Percentiles rank a stretch among this genome's conserved stretches.
Conservation (phyloP, 2,113 vertebrate genomes). For the Glareola pratincola region DNA sequence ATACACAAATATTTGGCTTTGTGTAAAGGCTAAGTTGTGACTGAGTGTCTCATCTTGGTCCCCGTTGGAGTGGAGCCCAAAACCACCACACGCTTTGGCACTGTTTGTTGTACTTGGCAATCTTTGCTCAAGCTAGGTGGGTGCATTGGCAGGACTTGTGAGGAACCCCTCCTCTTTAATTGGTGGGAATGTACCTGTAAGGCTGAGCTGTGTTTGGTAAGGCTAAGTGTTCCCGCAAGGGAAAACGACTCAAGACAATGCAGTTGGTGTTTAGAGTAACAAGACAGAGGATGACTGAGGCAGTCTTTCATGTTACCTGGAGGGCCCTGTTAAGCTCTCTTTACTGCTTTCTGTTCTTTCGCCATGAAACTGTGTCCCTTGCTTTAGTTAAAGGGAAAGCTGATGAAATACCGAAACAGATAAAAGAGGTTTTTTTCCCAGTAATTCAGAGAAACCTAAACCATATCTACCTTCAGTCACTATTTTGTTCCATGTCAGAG, state of each 20-base stretch:
- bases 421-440: neutral
- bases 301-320: slow-evolving; percentile 60
- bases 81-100: slow-evolving; percentile 64
- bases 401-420: neutral
- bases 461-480: neutral
- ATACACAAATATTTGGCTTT: slow-evolving; percentile 47
- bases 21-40: slow-evolving; percentile 49
- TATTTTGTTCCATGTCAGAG: neutral
- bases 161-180: slow-evolving; percentile 72
- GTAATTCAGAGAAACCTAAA: neutral
- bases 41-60: slow-evolving; percentile 60
- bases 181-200: slow-evolving; percentile 66
- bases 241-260: slow-evolving; percentile 63
- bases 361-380: slow-evolving; percentile 23
- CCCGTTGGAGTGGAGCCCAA: slow-evolving; percentile 22
- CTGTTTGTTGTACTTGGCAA: slow-evolving; percentile 61
- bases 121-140: slow-evolving; percentile 50
- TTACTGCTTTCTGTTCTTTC: slow-evolving; percentile 42
- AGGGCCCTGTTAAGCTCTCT: slow-evolving; percentile 54
- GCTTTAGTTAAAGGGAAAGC: slow-evolving; percentile 16
- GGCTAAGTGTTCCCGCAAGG: slow-evolving; percentile 67
- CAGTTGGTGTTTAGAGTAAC: slow-evolving; percentile 65
- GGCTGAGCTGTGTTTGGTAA: slow-evolving; percentile 62
- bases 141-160: slow-evolving; percentile 70
- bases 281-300: slow-evolving; percentile 61